Evolutionary conservation across 2,113 vertebrate species (phyloP).

Genomic region (Cervus canadensis): DNA sequence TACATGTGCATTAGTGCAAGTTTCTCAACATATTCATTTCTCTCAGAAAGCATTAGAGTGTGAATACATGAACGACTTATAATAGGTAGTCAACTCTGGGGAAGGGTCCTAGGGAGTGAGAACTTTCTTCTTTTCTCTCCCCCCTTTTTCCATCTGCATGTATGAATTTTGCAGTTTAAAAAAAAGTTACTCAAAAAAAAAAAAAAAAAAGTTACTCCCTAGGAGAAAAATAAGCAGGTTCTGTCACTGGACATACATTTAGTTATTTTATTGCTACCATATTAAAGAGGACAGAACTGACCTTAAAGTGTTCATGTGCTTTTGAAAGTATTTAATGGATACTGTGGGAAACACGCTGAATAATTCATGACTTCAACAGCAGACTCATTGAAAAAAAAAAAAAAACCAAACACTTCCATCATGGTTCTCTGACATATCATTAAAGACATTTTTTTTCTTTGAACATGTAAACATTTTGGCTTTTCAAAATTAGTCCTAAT

Average conservation of each 20-base stretch:
- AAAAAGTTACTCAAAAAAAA: neutral
- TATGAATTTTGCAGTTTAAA: neutral
- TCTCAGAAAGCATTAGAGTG: neutral
- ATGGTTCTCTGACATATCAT: neutral
- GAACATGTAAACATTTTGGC: conserved; percentile 5
- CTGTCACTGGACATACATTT: neutral
- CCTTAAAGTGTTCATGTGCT: neutral
- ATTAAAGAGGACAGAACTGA: neutral
- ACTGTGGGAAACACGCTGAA: conserved; percentile 22
- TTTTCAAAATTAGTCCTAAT: conserved; percentile 31
- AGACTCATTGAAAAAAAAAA: neutral
- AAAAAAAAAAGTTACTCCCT: neutral
- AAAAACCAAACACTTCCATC: conserved; percentile 2
- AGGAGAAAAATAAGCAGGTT: neutral
- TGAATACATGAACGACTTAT: neutral
- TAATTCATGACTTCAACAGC: conserved; percentile 44
- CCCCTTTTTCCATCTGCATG: neutral
- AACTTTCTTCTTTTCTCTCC: neutral
- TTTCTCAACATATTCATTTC: neutral
- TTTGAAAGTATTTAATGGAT: neutral
- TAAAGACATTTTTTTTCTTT: conserved; percentile 3
- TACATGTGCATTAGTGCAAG: neutral
- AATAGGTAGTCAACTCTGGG: neutral
- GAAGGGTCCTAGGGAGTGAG: neutral
- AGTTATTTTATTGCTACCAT: neutral